Conservation (phyloP, 1,140 invertebrate genomes). For the Tetranychus urticae region DNA sequence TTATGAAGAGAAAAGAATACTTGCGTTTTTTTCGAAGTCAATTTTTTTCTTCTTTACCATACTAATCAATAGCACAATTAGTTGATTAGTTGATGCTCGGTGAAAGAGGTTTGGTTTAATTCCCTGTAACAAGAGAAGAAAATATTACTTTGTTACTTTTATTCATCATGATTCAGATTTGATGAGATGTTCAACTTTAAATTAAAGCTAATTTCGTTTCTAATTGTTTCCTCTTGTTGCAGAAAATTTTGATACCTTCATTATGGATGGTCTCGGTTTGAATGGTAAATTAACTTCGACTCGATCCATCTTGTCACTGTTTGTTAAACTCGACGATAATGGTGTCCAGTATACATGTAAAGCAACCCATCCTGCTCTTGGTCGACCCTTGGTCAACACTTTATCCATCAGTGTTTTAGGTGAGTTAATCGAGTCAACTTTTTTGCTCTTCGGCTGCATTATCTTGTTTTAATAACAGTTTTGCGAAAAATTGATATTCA, state of each 20-base stretch:
- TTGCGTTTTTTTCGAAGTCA: no score
- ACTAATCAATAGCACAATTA: no score
- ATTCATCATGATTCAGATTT: no score
- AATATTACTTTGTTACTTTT: no score
- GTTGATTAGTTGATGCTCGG: no score
- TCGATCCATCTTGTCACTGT: constrained; percentile 34
- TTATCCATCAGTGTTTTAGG: constrained; percentile 68
- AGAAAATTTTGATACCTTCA: neutral
- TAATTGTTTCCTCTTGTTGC: neutral
- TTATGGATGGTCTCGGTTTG: neutral
- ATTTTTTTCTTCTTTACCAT: no score
- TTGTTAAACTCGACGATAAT: constrained; percentile 61
- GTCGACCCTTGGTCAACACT: constrained; percentile 40
- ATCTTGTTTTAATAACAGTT: no score
- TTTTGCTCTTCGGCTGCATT: neutral
- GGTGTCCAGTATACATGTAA: constrained; percentile 68
- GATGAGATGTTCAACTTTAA: neutral
- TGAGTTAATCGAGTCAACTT: constrained; percentile 32
- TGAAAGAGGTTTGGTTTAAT: no score
- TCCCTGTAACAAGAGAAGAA: no score
- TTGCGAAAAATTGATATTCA: no score
- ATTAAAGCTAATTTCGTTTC: neutral
- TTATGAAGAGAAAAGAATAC: no score
- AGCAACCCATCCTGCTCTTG: constrained; percentile 57
- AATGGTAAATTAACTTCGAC: constrained; percentile 14